phyloP scores from a whole-genome alignment of 2,888 invertebrate genomes.

The Pterostichus madidus region DNA sequence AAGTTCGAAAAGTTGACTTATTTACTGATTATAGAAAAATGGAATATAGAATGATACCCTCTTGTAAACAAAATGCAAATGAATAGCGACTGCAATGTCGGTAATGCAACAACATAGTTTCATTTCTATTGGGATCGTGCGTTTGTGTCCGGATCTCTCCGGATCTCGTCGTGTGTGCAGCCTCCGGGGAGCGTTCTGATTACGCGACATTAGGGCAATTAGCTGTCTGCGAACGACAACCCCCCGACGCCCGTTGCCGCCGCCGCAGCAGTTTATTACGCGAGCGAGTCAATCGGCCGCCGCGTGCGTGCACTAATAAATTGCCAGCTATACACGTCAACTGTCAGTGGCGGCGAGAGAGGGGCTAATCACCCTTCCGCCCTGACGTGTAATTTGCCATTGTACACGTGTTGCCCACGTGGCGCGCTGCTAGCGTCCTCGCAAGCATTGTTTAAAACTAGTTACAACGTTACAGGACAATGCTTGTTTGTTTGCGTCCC shows the following conservation, averaged over 20 bases:
- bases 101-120: too few species aligned
- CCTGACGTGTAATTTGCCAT: conserved; percentile 76
- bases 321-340: conserved; percentile 78
- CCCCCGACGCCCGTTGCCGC: not conserved
- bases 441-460: conserved; percentile 75
- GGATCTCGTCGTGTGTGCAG: not conserved
- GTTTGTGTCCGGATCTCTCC: not conserved
- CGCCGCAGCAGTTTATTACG: conserved; percentile 57
- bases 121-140: not conserved
- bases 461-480: conserved; percentile 71
- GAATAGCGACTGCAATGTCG: too few species aligned
- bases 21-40: too few species aligned
- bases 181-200: conserved; percentile 72
- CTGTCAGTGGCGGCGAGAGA: conserved; percentile 72
- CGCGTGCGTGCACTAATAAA: conserved; percentile 73
- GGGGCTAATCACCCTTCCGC: conserved; percentile 66
- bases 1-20: too few species aligned
- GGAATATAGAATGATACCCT: too few species aligned
- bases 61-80: too few species aligned
- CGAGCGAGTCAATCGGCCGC: conserved; percentile 54
- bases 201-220: conserved; percentile 74
- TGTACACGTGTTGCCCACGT: conserved; percentile 75
- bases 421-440: conserved; percentile 68
- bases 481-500: conserved; percentile 60
- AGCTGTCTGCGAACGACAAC: conserved; percentile 69